These are phyloP conservation scores for Frankliniella fusca DNA, from an alignment of 2,888 invertebrate species.

Conservation along the genomic window DNA sequence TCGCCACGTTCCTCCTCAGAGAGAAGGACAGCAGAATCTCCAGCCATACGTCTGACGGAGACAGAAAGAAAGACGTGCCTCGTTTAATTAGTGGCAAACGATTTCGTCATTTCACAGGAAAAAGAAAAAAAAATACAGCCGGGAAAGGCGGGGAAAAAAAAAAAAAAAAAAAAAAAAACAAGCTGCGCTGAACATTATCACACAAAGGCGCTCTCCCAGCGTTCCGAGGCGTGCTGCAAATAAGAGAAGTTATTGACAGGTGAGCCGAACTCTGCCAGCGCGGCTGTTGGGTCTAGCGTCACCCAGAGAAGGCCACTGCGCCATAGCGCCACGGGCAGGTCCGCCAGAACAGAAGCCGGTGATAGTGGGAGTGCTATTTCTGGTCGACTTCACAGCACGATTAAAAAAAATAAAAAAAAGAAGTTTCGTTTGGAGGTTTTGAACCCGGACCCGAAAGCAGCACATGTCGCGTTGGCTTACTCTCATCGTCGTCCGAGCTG, in stretches of 20 bases:
- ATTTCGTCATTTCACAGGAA: too few relatives aligned
- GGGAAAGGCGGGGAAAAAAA: too few relatives aligned
- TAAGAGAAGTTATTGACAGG: too few relatives aligned
- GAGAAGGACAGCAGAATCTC: slow-evolving; percentile 49
- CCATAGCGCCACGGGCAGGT: background rate
- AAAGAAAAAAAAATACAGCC: too few relatives aligned
- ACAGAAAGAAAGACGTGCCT: too few relatives aligned
- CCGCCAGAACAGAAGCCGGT: too few relatives aligned
- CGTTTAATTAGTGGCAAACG: too few relatives aligned
- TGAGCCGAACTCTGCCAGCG: background rate
- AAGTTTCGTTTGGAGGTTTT: too few relatives aligned
- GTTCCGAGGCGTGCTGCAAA: background rate
- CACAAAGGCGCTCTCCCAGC: background rate
- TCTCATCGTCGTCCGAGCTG: background rate
- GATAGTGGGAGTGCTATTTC: background rate
- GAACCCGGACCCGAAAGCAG: too few relatives aligned
- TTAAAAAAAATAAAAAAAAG: too few relatives aligned
- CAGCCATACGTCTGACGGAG: slow-evolving; percentile 41
- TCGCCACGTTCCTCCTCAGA: slow-evolving; percentile 45
- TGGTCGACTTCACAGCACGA: too few relatives aligned
- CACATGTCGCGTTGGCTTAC: background rate
- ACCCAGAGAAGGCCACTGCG: background rate
- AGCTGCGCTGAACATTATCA: background rate
- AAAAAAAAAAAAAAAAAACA: background rate
- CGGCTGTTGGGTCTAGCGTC: background rate